Evolutionary conservation across 1,140 invertebrate genomes (phyloP).

Genomic region (Tetramorium parvispinum): DNA sequence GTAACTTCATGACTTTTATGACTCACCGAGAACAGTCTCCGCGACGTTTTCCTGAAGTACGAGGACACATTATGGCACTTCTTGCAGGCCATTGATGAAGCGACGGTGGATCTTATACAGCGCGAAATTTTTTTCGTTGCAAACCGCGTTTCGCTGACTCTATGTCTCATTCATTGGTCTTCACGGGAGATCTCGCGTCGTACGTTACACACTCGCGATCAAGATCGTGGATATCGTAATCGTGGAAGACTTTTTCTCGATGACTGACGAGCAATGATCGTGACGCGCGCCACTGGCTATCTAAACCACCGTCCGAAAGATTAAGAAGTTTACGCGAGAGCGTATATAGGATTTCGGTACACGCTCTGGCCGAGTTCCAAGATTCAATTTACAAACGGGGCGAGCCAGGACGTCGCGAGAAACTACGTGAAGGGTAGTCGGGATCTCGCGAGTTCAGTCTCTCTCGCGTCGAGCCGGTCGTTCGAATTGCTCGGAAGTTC

Average conservation of each 20-base stretch:
- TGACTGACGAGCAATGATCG: constrained; percentile 4
- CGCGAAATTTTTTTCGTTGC: constrained; percentile 13
- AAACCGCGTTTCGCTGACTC: constrained; percentile 9
- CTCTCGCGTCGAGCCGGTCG: neutral
- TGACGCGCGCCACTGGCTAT: neutral
- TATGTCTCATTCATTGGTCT: neutral
- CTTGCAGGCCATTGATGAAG: constrained; percentile 62
- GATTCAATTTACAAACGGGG: constrained; percentile 28
- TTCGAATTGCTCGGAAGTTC: neutral
- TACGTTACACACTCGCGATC: neutral
- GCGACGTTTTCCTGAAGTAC: constrained; percentile 60
- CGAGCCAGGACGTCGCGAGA: neutral
- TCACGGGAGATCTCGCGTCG: neutral
- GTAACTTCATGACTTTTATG: neutral
- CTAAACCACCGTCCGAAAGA: constrained; percentile 15
- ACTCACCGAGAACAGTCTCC: constrained; percentile 73
- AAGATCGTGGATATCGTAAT: neutral
- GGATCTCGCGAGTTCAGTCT: neutral
- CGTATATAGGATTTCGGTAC: neutral
- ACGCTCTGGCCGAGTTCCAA: constrained; percentile 25
- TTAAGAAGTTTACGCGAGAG: constrained; percentile 24
- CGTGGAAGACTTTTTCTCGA: neutral
- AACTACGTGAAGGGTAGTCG: neutral
- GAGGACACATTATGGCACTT: constrained; percentile 54
- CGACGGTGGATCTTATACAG: neutral